Evolutionary conservation across 1,140 invertebrate species (phyloP), one percentile per base, ranked within the genome.

Genomic region (Brachionus koreanus): DNA sequence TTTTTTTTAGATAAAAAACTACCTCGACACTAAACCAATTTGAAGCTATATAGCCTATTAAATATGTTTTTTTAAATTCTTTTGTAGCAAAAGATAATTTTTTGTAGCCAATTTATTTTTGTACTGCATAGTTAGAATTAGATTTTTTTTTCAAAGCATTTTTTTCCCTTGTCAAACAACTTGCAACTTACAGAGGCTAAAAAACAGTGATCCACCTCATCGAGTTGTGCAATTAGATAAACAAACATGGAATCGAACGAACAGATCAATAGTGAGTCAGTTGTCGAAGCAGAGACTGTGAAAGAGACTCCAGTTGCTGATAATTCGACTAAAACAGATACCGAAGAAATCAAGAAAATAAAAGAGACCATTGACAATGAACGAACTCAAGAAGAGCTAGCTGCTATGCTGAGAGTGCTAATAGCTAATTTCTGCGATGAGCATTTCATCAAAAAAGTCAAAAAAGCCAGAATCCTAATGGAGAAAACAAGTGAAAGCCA

Each of bases 351-450:
- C 16, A 23, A 46, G 43, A 13, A 29, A 23, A 46, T 29, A 2
- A 69, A 69, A 42, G 65, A 69, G n/a, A 69, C n/a, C 6, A 5
- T 23, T 49, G 46, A 77, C 1, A 13, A 7, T 0, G 74, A 77
- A 25, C n/a, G 52, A 29, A 77, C 9, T 39, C 76, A 79, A 42
- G 49, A 79, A 61, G 76, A 79, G 13, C 76, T 79, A 7, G 46
- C 76, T 13, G 39, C 33, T 25, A 79, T 79, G 76, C 76, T 79
- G n/a, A 39, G 76, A 57, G 19, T 79, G 23, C 23, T 79, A 3
- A 79, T 79, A 10, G 76, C 76, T 9, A 65, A 79, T 39, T 79
- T 79, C 25, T 79, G 76, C 25, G 76, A 79, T 49, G 37, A 65
- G 16, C 76, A 79, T 25, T 79, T 79, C 43, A 35, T 79, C 0